Conservation (phyloP, 2,797 vertebrate genomes). For the Bucorvus abyssinicus region DNA sequence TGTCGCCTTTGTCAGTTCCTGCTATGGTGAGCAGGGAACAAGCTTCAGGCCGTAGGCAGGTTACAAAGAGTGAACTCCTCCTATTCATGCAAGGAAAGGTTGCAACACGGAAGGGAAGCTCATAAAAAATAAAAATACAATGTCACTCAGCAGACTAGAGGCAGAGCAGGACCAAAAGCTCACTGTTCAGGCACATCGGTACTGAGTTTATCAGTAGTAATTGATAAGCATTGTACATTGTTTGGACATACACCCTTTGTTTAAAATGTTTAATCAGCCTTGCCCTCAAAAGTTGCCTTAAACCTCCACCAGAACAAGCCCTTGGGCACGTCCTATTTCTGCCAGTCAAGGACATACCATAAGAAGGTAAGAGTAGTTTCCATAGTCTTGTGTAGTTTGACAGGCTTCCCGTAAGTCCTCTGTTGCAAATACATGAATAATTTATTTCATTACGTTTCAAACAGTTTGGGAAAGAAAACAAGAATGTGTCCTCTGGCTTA, state of each 20-base stretch:
- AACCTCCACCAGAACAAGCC: not conserved
- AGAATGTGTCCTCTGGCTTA: not conserved
- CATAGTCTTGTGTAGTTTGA: not conserved
- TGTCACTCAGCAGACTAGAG: not conserved
- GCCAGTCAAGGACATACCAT: not conserved
- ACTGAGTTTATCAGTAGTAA: not conserved
- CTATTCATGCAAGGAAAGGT: accelerated
- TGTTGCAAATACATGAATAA: not conserved
- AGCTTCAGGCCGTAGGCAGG: not conserved
- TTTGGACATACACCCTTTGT: not conserved
- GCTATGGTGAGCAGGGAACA: not conserved
- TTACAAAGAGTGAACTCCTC: not conserved
- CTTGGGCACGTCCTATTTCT: not conserved
- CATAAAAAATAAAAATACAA: not conserved
- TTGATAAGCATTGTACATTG: not conserved
- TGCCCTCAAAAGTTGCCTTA: not conserved
- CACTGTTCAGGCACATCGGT: not conserved
- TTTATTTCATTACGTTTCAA: not conserved
- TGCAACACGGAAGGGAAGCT: not conserved
- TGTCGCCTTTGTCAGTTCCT: not conserved
- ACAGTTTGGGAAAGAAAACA: not conserved
- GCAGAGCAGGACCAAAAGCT: not conserved
- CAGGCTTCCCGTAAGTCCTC: not conserved
- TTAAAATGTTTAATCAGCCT: not conserved
- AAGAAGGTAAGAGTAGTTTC: not conserved